Evolutionary conservation across 30 jellyfish, hydroid and myxozoan species (phyloP).

Genomic region (Hydra vulgaris): DNA sequence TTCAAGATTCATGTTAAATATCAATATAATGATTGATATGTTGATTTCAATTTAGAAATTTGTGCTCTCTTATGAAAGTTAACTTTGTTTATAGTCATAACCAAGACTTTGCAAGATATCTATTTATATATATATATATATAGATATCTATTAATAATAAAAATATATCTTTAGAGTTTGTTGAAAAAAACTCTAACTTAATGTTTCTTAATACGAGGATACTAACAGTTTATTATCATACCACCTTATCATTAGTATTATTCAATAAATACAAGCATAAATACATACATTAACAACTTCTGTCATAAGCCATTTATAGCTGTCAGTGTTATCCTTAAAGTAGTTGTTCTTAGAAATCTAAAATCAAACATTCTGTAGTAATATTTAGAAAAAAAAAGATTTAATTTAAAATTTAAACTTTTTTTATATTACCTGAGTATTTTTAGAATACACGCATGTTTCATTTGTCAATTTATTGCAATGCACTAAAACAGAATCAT

Average conservation of each 20-base stretch:
- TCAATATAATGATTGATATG: too few relatives aligned
- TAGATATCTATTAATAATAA: neutral
- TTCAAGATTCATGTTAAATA: too few relatives aligned
- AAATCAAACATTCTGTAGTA: neutral
- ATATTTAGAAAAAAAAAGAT: neutral
- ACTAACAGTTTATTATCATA: too few relatives aligned
- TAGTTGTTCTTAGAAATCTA: conserved; percentile 40
- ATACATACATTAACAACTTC: conserved; percentile 38
- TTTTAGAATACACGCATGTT: conserved; percentile 81
- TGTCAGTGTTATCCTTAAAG: conserved; percentile 50
- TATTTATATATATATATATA: neutral
- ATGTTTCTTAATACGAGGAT: too few relatives aligned
- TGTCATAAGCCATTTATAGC: conserved; percentile 73
- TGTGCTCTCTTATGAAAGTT: too few relatives aligned
- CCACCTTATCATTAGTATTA: too few relatives aligned
- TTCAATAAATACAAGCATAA: neutral
- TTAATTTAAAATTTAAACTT: neutral
- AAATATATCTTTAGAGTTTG: too few relatives aligned
- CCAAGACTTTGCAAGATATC: too few relatives aligned
- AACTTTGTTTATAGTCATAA: too few relatives aligned
- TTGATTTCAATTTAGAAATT: too few relatives aligned
- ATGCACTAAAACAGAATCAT: conserved; percentile 58
- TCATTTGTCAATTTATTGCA: conserved; percentile 53
- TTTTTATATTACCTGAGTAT: conserved; percentile 36
- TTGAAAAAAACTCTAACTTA: too few relatives aligned